A percentile compares a stretch with the other conserved stretches of the same genome.
Evolutionary conservation across 2,797 vertebrate species (phyloP).

Genomic region (Brachymystax lenok): DNA sequence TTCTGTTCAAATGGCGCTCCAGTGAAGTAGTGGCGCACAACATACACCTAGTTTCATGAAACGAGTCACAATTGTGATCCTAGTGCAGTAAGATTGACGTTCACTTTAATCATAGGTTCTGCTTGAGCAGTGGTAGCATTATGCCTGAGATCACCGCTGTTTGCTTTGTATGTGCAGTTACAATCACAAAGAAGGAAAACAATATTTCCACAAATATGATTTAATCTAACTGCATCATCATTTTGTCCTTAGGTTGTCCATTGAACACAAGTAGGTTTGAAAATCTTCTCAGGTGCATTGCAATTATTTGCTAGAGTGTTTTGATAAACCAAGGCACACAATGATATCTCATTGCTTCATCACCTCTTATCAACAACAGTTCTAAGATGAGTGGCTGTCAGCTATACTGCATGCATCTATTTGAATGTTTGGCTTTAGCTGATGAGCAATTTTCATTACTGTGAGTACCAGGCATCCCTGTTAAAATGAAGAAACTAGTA

Average conservation of each 20-base stretch:
- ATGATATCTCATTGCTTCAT: not conserved
- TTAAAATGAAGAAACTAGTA: not conserved
- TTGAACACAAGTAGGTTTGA: not conserved
- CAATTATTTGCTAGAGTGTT: not conserved
- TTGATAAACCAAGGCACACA: not conserved
- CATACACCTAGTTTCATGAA: too few species aligned
- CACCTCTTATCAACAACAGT: not conserved
- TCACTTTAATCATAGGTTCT: too few species aligned
- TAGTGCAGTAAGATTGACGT: too few species aligned
- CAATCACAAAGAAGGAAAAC: too few species aligned
- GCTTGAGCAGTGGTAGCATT: too few species aligned
- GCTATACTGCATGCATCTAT: not conserved
- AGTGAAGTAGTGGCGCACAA: too few species aligned
- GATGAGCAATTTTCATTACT: not conserved
- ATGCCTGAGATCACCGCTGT: too few species aligned
- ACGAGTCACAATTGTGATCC: too few species aligned
- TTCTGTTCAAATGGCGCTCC: too few species aligned
- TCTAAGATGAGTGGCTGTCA: not conserved
- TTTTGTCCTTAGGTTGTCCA: not conserved
- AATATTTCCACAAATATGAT: too few species aligned
- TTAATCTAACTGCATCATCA: too few species aligned
- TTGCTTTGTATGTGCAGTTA: too few species aligned
- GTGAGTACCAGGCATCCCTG: not conserved
- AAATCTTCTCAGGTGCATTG: not conserved
- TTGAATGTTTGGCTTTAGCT: not conserved